phyloP scores from a whole-genome alignment of 1,140 invertebrate genomes.

The Brachionus angularis region DNA sequence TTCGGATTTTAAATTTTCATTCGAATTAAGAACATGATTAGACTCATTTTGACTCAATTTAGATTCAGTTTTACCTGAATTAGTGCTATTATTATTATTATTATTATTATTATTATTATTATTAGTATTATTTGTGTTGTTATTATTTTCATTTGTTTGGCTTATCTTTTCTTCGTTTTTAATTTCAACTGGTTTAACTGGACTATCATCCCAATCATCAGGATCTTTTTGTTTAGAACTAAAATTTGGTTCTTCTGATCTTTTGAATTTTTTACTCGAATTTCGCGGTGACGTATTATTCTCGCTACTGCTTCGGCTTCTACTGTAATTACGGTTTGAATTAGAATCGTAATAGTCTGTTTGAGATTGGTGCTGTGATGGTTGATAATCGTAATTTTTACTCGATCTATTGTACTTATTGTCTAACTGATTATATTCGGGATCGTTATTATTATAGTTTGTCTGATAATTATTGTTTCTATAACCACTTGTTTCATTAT shows the following conservation, averaged over 20 bases:
- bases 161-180: not conserved
- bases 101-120: no score
- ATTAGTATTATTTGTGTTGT: no score
- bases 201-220: not conserved
- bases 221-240: not conserved
- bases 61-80: no score
- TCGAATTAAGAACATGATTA: no score
- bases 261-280: conserved; percentile 26
- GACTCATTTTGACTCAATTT: no score
- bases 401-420: not conserved
- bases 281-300: not conserved
- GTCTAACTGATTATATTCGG: not conserved
- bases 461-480: not conserved
- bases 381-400: not conserved
- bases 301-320: not conserved
- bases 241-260: conserved; percentile 9
- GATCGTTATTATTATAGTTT: not conserved
- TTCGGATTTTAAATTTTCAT: no score
- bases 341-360: not conserved
- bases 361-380: not conserved
- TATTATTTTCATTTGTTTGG: not conserved
- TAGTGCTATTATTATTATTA: no score
- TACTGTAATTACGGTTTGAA: not conserved
- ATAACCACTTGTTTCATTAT: conserved; percentile 1
- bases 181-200: not conserved